Evolutionary conservation across 2,113 vertebrate genomes (phyloP), one percentile per base, ranked within the genome.

Genomic region (Eulacestoma nigropectus): DNA sequence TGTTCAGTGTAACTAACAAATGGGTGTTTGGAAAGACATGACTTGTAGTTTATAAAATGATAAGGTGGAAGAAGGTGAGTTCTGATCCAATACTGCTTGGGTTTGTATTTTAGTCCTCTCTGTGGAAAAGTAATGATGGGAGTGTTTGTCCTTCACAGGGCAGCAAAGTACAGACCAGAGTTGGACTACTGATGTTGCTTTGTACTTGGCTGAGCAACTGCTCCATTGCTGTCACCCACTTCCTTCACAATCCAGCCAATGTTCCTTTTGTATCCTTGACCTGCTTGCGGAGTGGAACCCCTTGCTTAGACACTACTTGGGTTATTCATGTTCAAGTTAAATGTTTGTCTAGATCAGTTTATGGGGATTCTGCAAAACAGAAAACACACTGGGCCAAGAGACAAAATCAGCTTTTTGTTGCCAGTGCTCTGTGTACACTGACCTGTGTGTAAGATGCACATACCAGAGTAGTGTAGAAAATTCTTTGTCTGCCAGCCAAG

Each of bases 201-300:
- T 99, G 99, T 87, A 99, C 99, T 7, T 99, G 99, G 99, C 98
- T 99, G 84, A 99, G 98, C 97, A 99, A 98, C 98, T 99, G 99
- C 96, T 99, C 99, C 3, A 99, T 99, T 56, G 99, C 99, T 8
- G 99, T 99, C 93, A 99, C 99, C 7, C 99, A 99, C 97, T 99
- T 99, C 96, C 98, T 99, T 69, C 99, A 99, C 98, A 99, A 99
- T 69, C 98, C 99, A 86, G 98, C 99, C 95, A 99, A 99, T 47
- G 97, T 99, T 76, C 99, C 99, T 68, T 99, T 99, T 84, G 99
- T 99, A 99, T 99, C 99, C 99, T 99, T 98, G 84, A 52, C 70
- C 53, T 84, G 84, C 65, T 29, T 14, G 30, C 3, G 0, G 49
- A 68, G n/a, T 4, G 30, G 23, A 79, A 6, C 5, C 0, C 4